These are phyloP conservation scores for Lycodopsis pacificus DNA, from an alignment of 2,797 vertebrate genomes.

Conservation along the genomic window DNA sequence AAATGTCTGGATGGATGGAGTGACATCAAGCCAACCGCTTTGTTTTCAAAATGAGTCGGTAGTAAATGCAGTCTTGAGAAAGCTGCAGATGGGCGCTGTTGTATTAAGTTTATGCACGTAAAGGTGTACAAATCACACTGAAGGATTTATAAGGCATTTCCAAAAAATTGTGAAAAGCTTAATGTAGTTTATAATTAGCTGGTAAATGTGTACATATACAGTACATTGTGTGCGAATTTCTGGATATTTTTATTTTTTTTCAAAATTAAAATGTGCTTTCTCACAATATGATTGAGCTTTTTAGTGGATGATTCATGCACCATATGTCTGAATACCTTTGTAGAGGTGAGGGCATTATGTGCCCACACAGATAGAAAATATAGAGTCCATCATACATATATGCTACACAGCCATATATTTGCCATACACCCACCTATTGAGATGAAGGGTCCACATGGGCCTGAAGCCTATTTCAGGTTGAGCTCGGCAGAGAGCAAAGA, in stretches of 20 bases:
- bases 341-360: not conserved
- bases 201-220: not conserved
- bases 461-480: conserved; percentile 12
- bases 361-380: not conserved
- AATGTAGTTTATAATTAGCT: not conserved
- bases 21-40: not conserved
- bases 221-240: too few species aligned
- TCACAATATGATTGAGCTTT: not conserved
- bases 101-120: not conserved
- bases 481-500: not conserved
- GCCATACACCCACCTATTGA: not conserved
- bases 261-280: not conserved
- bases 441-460: conserved; percentile 15
- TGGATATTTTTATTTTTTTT: not conserved
- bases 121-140: not conserved
- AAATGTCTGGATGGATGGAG: not conserved
- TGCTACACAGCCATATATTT: conserved; percentile 1
- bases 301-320: not conserved
- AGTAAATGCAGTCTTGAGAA: not conserved
- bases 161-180: not conserved
- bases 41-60: not conserved
- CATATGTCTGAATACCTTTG: conserved; percentile 1
- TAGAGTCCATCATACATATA: not conserved
- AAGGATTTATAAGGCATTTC: not conserved
- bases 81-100: not conserved